These are phyloP conservation scores for Rotaria socialis DNA, from an alignment of 2,888 invertebrate genomes.

Conservation along the genomic window DNA sequence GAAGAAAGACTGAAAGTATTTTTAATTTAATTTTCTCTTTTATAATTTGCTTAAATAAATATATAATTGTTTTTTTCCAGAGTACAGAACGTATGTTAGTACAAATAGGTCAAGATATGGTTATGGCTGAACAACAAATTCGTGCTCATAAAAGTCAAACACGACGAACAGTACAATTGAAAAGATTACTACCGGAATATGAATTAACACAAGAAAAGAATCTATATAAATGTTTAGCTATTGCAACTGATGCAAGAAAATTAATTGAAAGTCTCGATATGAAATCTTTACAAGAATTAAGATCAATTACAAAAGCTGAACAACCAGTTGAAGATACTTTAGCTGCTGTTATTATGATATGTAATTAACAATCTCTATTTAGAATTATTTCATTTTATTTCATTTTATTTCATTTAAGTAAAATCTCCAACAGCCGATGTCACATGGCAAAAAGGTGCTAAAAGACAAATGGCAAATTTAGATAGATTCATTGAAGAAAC, in stretches of 20 bases:
- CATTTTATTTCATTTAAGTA: slow-evolving; percentile 49
- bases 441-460: slow-evolving; percentile 60
- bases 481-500: slow-evolving; percentile 57
- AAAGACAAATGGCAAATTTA: slow-evolving; percentile 58
- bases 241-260: slow-evolving; percentile 59
- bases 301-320: slow-evolving; percentile 57
- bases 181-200: slow-evolving; percentile 55
- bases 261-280: slow-evolving; percentile 57
- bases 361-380: slow-evolving; percentile 49
- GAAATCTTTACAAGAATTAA: slow-evolving; percentile 55
- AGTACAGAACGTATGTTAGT: slow-evolving; percentile 52
- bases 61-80: not conserved
- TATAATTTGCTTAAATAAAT: not conserved
- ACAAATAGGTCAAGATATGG: slow-evolving; percentile 60
- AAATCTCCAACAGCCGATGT: slow-evolving; percentile 58
- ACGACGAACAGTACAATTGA: slow-evolving; percentile 45
- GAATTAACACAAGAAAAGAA: slow-evolving; percentile 59
- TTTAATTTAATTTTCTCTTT: not conserved
- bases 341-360: slow-evolving; percentile 59
- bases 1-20: slow-evolving; percentile 56
- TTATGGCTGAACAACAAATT: slow-evolving; percentile 59
- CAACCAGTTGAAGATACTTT: slow-evolving; percentile 58
- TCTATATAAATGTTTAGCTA: slow-evolving; percentile 59
- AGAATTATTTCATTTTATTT: not conserved
- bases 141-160: slow-evolving; percentile 48